phyloP scores from a whole-genome alignment of 2,888 invertebrate species.

The Euclidia mi region DNA sequence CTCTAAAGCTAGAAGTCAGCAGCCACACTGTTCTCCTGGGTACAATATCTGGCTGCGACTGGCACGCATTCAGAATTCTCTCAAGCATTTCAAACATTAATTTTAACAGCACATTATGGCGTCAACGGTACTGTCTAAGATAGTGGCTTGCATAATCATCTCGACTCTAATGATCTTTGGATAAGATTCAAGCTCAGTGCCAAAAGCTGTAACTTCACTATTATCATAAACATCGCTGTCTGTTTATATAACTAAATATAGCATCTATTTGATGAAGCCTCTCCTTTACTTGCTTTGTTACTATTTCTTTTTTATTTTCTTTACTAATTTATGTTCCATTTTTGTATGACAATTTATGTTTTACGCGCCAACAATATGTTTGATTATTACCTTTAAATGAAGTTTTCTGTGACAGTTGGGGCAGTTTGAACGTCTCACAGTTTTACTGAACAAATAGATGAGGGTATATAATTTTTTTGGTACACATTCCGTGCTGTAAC shows the following conservation, averaged over 20 bases:
- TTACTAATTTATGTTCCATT: slow-evolving; percentile 3
- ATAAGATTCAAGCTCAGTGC: slow-evolving; percentile 51
- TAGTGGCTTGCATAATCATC: slow-evolving; percentile 61
- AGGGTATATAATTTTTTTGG: neutral
- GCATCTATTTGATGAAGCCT: slow-evolving; percentile 24
- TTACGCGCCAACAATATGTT: neutral
- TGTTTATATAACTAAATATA: slow-evolving; percentile 29
- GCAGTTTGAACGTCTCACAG: neutral
- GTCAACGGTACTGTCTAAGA: slow-evolving; percentile 46
- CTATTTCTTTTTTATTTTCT: slow-evolving; percentile 12
- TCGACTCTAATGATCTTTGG: slow-evolving; percentile 44
- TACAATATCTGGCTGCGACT: slow-evolving; percentile 35
- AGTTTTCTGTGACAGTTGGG: neutral
- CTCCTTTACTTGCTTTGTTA: slow-evolving; percentile 5
- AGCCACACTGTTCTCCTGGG: slow-evolving; percentile 42
- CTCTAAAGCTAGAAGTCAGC: slow-evolving; percentile 26
- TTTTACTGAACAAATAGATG: neutral
- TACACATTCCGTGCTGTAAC: slow-evolving; percentile 1
- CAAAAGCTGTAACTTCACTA: slow-evolving; percentile 38
- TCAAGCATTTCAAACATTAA: slow-evolving; percentile 52
- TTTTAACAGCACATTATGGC: slow-evolving; percentile 43
- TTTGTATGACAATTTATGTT: neutral
- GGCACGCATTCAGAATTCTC: slow-evolving; percentile 17
- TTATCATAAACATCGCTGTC: slow-evolving; percentile 39
- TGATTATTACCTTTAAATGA: slow-evolving; percentile 1